These are phyloP conservation scores for Epizoanthus fatuus DNA, from an alignment of 92 coral and sea anemone genomes.

Conservation along the genomic window DNA sequence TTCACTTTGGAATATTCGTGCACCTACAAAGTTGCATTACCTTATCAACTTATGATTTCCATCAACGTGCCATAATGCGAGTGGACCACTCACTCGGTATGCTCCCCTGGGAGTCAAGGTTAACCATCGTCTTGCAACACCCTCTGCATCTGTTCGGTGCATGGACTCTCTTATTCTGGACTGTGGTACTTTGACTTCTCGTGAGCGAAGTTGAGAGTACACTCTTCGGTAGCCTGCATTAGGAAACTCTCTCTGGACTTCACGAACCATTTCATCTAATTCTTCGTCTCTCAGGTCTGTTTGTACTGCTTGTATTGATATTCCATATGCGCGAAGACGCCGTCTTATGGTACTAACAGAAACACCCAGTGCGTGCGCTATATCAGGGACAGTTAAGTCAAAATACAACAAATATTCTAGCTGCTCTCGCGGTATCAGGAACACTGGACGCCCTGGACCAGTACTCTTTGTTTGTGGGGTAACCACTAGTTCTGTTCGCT, in stretches of 20 bases:
- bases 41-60: slow-evolving; percentile 82
- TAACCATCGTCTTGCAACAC: slow-evolving; percentile 79
- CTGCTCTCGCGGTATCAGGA: slow-evolving; percentile 70
- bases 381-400: slow-evolving; percentile 51
- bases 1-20: no score
- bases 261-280: slow-evolving; percentile 50
- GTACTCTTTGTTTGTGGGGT: no score
- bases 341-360: slow-evolving; percentile 59
- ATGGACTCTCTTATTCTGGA: slow-evolving; percentile 69
- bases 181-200: slow-evolving; percentile 60
- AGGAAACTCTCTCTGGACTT: slow-evolving; percentile 50
- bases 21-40: slow-evolving; percentile 38
- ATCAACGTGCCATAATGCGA: slow-evolving; percentile 80
- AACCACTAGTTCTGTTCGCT: slow-evolving; percentile 8
- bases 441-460: slow-evolving; percentile 61
- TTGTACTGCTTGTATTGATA: slow-evolving; percentile 24
- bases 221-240: slow-evolving; percentile 73
- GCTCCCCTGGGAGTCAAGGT: slow-evolving; percentile 68
- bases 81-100: slow-evolving; percentile 74
- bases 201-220: slow-evolving; percentile 59
- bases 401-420: slow-evolving; percentile 63
- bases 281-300: slow-evolving; percentile 35
- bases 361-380: slow-evolving; percentile 67
- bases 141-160: slow-evolving; percentile 84
- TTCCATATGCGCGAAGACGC: slow-evolving; percentile 54